Evolutionary conservation across 2,888 invertebrate genomes (phyloP).

Genomic region (Eupithecia inturbata): DNA sequence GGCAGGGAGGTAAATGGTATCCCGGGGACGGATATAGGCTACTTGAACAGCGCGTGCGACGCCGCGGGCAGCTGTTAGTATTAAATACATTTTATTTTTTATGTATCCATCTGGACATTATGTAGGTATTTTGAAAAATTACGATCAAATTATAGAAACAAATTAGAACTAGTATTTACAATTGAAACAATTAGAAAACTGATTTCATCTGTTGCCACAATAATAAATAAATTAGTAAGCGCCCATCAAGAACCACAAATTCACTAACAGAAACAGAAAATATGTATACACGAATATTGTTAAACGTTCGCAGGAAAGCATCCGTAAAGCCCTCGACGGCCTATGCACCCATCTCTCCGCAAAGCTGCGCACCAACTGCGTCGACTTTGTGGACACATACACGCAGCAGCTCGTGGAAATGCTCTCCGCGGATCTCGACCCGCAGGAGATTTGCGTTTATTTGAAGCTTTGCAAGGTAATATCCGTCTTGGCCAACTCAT

Average conservation of each 20-base stretch:
- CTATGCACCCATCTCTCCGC: slow-evolving; percentile 88
- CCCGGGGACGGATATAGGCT: no score
- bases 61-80: no score
- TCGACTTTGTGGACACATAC: slow-evolving; percentile 90
- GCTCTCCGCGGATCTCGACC: slow-evolving; percentile 88
- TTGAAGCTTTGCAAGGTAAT: slow-evolving; percentile 87
- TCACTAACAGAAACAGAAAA: background rate
- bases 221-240: background rate
- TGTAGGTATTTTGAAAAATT: no score
- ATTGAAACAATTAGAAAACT: no score
- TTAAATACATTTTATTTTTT: no score
- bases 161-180: no score
- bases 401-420: slow-evolving; percentile 90
- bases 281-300: background rate
- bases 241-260: background rate
- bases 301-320: slow-evolving; percentile 83
- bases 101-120: no score
- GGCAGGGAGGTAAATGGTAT: no score
- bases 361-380: slow-evolving; percentile 87
- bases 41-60: no score
- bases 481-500: background rate
- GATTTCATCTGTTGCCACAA: background rate
- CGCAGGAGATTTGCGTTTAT: slow-evolving; percentile 89
- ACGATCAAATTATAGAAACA: no score
- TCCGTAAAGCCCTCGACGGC: slow-evolving; percentile 87